A percentile compares a stretch with the other conserved stretches of the same genome.
Evolutionary conservation across 1,140 invertebrate genomes (phyloP).

Genomic region (Zaprionus davidi): DNA sequence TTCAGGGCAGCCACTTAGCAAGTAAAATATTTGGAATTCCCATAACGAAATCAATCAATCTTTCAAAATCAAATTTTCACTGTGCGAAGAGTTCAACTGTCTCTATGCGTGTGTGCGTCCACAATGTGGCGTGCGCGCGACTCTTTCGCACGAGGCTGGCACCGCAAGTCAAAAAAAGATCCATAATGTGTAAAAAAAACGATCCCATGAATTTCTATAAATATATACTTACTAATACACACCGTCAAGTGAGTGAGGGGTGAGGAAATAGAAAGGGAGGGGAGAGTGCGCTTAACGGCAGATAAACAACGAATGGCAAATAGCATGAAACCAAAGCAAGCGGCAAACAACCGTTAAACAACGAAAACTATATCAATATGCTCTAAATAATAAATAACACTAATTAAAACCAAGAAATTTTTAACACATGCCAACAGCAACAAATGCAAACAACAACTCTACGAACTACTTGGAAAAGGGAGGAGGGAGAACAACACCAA

Average conservation of each 20-base stretch:
- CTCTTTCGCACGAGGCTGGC: constrained; percentile 40
- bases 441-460: constrained; percentile 23
- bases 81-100: constrained; percentile 26
- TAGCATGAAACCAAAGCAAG: constrained; percentile 52
- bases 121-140: constrained; percentile 43
- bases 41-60: constrained; percentile 48
- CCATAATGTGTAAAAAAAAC: constrained; percentile 50
- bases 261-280: neutral
- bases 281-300: constrained; percentile 36
- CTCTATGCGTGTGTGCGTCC: constrained; percentile 9
- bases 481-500: constrained; percentile 18
- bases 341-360: constrained; percentile 77
- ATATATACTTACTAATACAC: constrained; percentile 47
- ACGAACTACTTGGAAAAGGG: constrained; percentile 51
- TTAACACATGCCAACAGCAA: constrained; percentile 71
- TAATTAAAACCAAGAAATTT: constrained; percentile 83
- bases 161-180: constrained; percentile 25
- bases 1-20: constrained; percentile 61
- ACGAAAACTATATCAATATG: constrained; percentile 82
- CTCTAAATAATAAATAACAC: constrained; percentile 84
- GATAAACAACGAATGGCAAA: constrained; percentile 63
- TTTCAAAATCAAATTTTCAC: constrained; percentile 45
- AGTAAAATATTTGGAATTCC: constrained; percentile 58
- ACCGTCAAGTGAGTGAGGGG: neutral
- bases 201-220: constrained; percentile 69